A percentile compares a stretch with the other conserved stretches of the same genome.
Evolutionary conservation across 1,140 invertebrate genomes (phyloP).

Genomic region (Drosophila elegans): DNA sequence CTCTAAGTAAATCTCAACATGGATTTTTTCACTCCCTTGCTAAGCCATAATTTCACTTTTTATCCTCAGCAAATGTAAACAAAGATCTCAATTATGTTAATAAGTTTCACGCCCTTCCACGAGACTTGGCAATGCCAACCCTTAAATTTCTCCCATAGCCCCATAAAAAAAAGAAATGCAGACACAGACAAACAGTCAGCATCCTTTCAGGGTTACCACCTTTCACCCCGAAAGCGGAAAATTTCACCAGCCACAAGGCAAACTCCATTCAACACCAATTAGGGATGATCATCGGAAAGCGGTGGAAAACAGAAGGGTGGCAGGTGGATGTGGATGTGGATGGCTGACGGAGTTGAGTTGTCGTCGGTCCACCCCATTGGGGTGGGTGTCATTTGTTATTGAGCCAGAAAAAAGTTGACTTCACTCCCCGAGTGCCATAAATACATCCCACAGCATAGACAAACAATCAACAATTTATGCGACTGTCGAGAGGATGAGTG

Average conservation of each 20-base stretch:
- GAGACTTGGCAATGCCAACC: constrained; percentile 36
- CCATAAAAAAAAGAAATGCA: neutral
- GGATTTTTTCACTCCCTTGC: neutral
- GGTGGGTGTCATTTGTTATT: constrained; percentile 75
- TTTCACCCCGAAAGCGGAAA: constrained; percentile 63
- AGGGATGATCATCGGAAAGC: constrained; percentile 75
- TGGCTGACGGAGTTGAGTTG: constrained; percentile 53
- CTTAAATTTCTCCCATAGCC: constrained; percentile 4
- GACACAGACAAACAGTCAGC: constrained; percentile 41
- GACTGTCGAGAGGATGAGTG: constrained; percentile 38
- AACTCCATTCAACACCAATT: constrained; percentile 84
- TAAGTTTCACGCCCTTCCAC: constrained; percentile 74
- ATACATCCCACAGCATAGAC: constrained; percentile 73
- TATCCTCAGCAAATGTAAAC: constrained; percentile 43
- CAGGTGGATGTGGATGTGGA: constrained; percentile 33
- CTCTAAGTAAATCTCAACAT: neutral
- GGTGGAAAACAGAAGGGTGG: constrained; percentile 25
- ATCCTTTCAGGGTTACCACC: constrained; percentile 62
- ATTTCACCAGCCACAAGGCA: constrained; percentile 57
- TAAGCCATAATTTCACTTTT: constrained; percentile 7
- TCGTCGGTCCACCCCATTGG: constrained; percentile 64
- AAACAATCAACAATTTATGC: constrained; percentile 83
- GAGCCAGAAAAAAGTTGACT: constrained; percentile 72
- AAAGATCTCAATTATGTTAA: constrained; percentile 82
- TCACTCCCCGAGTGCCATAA: constrained; percentile 71